Conservation (phyloP, 2,797 vertebrate species). For the Amniataba percoides region DNA sequence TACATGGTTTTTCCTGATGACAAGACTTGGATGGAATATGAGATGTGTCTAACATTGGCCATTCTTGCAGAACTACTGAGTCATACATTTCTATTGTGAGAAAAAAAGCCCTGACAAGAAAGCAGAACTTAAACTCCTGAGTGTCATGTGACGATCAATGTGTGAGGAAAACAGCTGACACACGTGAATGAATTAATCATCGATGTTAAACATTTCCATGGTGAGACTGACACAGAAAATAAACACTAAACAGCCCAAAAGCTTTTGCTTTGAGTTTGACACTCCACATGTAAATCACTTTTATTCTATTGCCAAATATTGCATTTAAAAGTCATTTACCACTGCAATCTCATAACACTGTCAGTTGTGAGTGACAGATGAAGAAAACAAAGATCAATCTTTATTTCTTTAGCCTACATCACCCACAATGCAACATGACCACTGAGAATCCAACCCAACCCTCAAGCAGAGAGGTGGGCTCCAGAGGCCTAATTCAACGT, state of each 20-base stretch:
- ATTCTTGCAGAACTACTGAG: background rate
- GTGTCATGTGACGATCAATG: slow-evolving; percentile 20
- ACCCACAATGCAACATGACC: too few relatives aligned
- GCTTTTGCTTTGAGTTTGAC: background rate
- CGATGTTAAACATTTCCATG: slow-evolving; percentile 25
- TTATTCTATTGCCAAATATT: background rate
- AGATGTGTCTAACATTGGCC: background rate
- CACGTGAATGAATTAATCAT: slow-evolving; percentile 23
- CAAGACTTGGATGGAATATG: background rate
- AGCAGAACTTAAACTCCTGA: slow-evolving; percentile 32
- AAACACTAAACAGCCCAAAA: background rate
- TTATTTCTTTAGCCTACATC: too few relatives aligned
- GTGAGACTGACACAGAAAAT: slow-evolving; percentile 9
- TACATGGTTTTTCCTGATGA: background rate
- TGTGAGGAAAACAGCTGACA: slow-evolving; percentile 8
- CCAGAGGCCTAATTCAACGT: background rate
- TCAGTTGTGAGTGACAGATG: background rate
- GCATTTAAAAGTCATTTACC: background rate
- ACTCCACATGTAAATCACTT: background rate
- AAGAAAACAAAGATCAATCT: background rate
- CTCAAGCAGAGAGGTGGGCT: background rate
- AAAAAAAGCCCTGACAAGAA: slow-evolving; percentile 11
- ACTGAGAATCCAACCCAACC: background rate
- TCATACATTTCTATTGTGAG: slow-evolving; percentile 12
- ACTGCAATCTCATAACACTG: background rate